A percentile compares a stretch with the other conserved stretches of the same genome.
phyloP scores from a whole-genome alignment of 2,888 invertebrate genomes.

The Liodrosophila aerea region DNA sequence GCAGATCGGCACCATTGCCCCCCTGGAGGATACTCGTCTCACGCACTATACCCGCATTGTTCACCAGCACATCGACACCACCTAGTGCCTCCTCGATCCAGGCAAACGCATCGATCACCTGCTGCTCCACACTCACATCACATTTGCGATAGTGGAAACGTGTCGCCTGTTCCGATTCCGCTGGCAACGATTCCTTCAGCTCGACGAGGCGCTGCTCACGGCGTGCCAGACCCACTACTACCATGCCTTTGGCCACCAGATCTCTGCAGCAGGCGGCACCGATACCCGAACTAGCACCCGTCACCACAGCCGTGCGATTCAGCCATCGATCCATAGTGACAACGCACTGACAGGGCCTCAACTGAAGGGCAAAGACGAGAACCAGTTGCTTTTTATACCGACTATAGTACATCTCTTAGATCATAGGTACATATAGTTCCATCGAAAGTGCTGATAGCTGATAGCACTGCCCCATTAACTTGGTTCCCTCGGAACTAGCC shows the following conservation, averaged over 20 bases:
- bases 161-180: conserved; percentile 56
- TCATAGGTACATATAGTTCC: too few species aligned
- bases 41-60: conserved; percentile 83
- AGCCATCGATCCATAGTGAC: conserved; percentile 84
- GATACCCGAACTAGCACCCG: conserved; percentile 86
- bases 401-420: too few species aligned
- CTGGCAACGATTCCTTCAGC: conserved; percentile 45
- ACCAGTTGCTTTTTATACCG: too few species aligned
- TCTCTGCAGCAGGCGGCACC: conserved; percentile 83
- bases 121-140: conserved; percentile 84
- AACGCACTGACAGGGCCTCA: too few species aligned
- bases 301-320: conserved; percentile 85
- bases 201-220: conserved; percentile 82
- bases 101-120: conserved; percentile 84
- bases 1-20: conserved; percentile 64
- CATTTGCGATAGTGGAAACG: conserved; percentile 82
- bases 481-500: too few species aligned
- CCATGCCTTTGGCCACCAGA: conserved; percentile 83
- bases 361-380: too few species aligned
- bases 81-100: conserved; percentile 83
- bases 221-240: conserved; percentile 84
- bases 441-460: too few species aligned
- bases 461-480: too few species aligned
- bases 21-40: conserved; percentile 8
- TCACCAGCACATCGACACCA: conserved; percentile 84